Conservation (phyloP, 2,797 vertebrate genomes). For the Gymnocypris eckloni region DNA sequence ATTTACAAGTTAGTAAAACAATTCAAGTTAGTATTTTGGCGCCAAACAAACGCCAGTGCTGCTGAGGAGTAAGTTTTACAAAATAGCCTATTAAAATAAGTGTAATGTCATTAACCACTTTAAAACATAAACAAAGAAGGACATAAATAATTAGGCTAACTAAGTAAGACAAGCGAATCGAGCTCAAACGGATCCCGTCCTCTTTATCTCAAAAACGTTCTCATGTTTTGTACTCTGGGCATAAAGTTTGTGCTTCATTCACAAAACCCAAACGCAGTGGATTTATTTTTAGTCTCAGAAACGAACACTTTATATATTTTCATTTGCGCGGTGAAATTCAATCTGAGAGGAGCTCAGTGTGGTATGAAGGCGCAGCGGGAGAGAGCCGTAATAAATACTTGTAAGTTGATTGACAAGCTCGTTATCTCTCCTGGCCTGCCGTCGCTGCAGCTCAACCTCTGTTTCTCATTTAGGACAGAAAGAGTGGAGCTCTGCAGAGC, state of each 20-base stretch:
- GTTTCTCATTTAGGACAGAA: conserved; percentile 48
- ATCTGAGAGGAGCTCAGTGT: background rate
- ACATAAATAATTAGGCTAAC: background rate
- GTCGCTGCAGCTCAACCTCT: conserved; percentile 27
- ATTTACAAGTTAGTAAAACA: background rate
- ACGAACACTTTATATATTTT: conserved; percentile 6
- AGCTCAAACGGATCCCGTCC: background rate
- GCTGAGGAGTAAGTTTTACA: background rate
- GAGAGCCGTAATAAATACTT: conserved; percentile 15
- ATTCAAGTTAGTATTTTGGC: background rate
- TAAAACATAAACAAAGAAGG: background rate
- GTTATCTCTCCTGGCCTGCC: conserved; percentile 24
- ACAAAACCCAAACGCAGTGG: background rate
- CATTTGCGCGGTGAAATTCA: background rate
- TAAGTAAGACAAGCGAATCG: background rate
- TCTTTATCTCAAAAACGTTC: background rate
- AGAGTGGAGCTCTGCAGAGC: conserved; percentile 20
- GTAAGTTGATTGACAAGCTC: conserved; percentile 38
- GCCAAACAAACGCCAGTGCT: background rate
- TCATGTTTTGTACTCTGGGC: background rate
- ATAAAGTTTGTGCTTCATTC: background rate
- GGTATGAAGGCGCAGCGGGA: conserved; percentile 14
- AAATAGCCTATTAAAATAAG: background rate
- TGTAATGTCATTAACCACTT: background rate
- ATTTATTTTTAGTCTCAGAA: background rate